phyloP scores from a whole-genome alignment of 1,140 invertebrate genomes.

The Conus ventricosus region DNA sequence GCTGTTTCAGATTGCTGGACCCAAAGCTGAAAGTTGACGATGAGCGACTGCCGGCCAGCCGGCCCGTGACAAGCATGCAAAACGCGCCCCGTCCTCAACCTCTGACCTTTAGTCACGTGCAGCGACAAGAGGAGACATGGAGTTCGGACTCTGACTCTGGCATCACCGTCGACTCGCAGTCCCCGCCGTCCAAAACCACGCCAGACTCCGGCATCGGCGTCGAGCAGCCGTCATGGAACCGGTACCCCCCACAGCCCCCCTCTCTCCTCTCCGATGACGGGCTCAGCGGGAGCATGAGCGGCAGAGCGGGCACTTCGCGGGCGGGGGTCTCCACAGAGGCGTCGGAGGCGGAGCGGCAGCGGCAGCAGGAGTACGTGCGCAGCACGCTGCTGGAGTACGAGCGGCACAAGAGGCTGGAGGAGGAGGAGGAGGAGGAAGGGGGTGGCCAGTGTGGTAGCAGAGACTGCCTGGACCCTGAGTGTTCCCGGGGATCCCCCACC shows the following conservation, averaged over 20 bases:
- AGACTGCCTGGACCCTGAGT: too few relatives aligned
- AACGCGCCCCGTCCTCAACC: background rate
- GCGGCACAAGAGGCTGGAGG: slow-evolving; percentile 8
- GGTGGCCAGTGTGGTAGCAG: too few relatives aligned
- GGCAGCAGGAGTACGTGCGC: slow-evolving; percentile 17
- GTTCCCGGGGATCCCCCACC: too few relatives aligned
- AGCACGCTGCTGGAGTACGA: slow-evolving; percentile 32
- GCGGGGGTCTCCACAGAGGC: background rate
- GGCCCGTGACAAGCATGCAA: background rate
- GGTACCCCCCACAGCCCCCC: background rate
- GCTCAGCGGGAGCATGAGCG: too few relatives aligned
- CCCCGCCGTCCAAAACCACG: slow-evolving; percentile 28
- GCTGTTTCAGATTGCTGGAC: background rate
- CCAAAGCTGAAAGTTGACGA: background rate
- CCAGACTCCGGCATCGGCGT: slow-evolving; percentile 24
- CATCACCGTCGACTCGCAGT: slow-evolving; percentile 31
- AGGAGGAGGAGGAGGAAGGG: background rate
- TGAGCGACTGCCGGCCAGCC: background rate
- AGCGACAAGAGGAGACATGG: background rate
- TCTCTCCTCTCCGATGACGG: background rate
- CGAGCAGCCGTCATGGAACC: slow-evolving; percentile 16
- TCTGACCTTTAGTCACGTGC: slow-evolving; percentile 28
- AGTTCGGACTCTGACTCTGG: slow-evolving; percentile 31
- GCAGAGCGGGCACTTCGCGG: too few relatives aligned
- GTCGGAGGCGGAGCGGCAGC: background rate